Evolutionary conservation across 2,888 invertebrate genomes (phyloP).

Genomic region (Myopa tessellatipennis): DNA sequence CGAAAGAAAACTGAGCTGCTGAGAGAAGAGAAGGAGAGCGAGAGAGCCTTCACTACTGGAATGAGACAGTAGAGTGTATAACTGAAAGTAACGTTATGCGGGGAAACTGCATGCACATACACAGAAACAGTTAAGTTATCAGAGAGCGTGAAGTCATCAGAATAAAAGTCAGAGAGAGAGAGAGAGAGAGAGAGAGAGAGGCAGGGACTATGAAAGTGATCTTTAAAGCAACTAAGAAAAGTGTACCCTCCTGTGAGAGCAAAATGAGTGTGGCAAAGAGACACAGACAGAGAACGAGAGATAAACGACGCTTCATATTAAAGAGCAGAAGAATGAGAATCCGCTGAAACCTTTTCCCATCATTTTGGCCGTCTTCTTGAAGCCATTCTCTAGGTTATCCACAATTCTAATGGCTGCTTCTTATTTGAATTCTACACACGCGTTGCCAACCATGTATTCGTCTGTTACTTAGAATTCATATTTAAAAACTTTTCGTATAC

Average conservation of each 20-base stretch:
- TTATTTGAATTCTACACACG: slow-evolving; percentile 5
- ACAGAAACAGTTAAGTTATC: slow-evolving; percentile 21
- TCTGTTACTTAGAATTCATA: neutral
- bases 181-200: slow-evolving; percentile 29
- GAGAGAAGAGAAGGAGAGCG: slow-evolving; percentile 25
- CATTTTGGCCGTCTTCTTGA: too few species aligned
- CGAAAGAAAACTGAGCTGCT: slow-evolving; percentile 40
- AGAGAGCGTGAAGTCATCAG: neutral
- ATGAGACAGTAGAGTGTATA: neutral
- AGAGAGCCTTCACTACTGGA: neutral
- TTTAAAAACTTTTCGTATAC: neutral
- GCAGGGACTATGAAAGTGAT: neutral
- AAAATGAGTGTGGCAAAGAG: too few species aligned
- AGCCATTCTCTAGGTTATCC: neutral
- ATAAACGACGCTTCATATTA: too few species aligned
- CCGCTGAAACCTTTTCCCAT: too few species aligned
- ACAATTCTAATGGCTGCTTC: neutral
- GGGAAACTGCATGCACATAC: neutral
- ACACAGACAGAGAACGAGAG: too few species aligned
- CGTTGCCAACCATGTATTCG: slow-evolving; percentile 2
- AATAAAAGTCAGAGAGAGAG: neutral
- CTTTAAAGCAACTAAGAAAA: neutral
- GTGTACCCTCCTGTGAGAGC: too few species aligned
- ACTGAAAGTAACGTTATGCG: slow-evolving; percentile 30
- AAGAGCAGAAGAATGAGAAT: too few species aligned